Evolutionary conservation across 2,888 invertebrate genomes (phyloP), one percentile per base, ranked within the genome.

Genomic region (Drosophila borborema): DNA sequence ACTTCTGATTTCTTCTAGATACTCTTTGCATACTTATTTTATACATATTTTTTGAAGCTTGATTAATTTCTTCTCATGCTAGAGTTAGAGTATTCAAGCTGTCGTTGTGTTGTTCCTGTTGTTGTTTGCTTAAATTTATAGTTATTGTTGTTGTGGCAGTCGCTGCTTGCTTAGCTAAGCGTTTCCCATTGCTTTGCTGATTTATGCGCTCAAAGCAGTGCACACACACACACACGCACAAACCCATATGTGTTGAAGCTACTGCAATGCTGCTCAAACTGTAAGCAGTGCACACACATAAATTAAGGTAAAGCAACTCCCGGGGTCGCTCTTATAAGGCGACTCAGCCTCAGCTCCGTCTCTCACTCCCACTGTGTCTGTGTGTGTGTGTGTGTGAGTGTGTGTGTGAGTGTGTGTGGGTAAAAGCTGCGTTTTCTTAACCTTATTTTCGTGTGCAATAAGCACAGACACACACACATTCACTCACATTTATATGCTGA

Each of bases 81-180:
- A 14, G 4, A n/a, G 43, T 38, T 23, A 75, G 76, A 8, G 76
- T 65, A 74, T 64, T 41, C 9, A 45, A 9, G 34, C 9, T 9
- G 53, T 74, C 68, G 68, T 53, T 58, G 60, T 58, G 49, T 9
- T 20, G 20, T 18, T 48, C 7, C n/a, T 20, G 64, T 10, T 46
- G 59, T n/a, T 46, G 16, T 41, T 28, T 38, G 36, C 49, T 61
- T 20, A 31, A 68, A 77, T 74, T 81, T 74, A 77, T 74, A 64
- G 67, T 76, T 77, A 59, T 66, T 63, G 23, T 69, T 67, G 59
- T 65, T 74, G 48, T 65, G 69, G 64, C 78, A 64, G 20, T 81
- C 48, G 55, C 59, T 70, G 78, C 74, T 70, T 73, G 87, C 89
- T 79, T 86, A 74, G 85, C 85, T 85, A 87, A 85, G 89, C 89